phyloP scores from a whole-genome alignment of 2,113 vertebrate genomes.

The Prinia subflava region DNA sequence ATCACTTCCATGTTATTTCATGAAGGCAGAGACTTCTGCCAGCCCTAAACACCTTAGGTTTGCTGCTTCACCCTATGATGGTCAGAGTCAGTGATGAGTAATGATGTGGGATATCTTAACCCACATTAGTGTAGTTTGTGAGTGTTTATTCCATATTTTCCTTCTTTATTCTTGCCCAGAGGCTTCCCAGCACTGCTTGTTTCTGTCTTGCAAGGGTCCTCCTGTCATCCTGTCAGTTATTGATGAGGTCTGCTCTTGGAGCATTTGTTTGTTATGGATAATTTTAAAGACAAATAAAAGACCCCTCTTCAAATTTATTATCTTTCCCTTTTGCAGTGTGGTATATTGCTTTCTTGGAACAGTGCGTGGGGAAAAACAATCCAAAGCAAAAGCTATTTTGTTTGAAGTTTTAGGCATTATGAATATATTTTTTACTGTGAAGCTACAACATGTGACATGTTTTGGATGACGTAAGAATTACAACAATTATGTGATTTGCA shows the following conservation, averaged over 20 bases:
- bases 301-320: conserved; percentile 34
- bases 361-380: not conserved
- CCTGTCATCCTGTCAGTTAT: conserved; percentile 45
- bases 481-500: not conserved
- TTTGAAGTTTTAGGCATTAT: conserved; percentile 4
- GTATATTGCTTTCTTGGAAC: conserved; percentile 15
- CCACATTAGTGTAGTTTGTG: not conserved
- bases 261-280: conserved; percentile 56
- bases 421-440: not conserved
- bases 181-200: not conserved
- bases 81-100: not conserved
- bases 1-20: not conserved
- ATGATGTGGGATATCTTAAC: not conserved
- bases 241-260: conserved; percentile 33
- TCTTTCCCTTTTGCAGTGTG: not conserved
- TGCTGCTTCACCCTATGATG: not conserved
- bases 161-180: not conserved
- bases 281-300: conserved; percentile 47
- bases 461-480: not conserved
- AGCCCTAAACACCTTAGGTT: not conserved
- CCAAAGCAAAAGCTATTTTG: not conserved
- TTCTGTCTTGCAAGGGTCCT: conserved; percentile 18
- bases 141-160: not conserved
- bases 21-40: not conserved
- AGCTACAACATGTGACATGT: not conserved